Evolutionary conservation across 1,140 invertebrate genomes (phyloP).

Genomic region (Homarus americanus): DNA sequence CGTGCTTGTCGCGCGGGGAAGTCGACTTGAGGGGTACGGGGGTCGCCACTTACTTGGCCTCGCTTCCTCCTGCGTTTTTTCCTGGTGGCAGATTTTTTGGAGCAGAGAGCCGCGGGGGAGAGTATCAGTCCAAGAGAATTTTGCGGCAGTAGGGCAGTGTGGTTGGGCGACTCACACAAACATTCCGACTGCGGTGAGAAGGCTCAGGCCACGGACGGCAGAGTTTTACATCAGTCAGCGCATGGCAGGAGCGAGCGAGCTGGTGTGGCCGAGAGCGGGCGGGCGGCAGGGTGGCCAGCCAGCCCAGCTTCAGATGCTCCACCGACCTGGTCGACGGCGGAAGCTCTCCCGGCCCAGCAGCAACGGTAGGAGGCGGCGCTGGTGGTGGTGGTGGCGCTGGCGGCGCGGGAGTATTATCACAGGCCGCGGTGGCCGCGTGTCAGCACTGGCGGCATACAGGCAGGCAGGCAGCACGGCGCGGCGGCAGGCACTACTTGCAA

Average conservation of each 20-base stretch:
- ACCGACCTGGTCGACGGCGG: constrained; percentile 48
- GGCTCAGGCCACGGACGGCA: constrained; percentile 64
- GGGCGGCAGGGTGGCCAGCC: constrained; percentile 7
- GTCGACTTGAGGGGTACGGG: constrained; percentile 67
- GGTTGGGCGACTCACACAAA: constrained; percentile 71
- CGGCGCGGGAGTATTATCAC: constrained; percentile 55
- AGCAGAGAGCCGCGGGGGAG: constrained; percentile 16
- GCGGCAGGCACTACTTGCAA: constrained; percentile 69
- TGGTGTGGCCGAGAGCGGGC: neutral
- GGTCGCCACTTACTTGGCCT: constrained; percentile 67
- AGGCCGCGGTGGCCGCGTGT: constrained; percentile 46
- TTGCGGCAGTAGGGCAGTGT: constrained; percentile 71
- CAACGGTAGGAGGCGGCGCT: constrained; percentile 4
- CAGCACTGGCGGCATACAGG: constrained; percentile 62
- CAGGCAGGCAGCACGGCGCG: constrained; percentile 46
- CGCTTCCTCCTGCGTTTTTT: constrained; percentile 42
- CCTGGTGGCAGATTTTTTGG: constrained; percentile 42
- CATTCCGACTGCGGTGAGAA: constrained; percentile 71
- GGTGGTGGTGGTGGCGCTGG: neutral
- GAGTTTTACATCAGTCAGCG: constrained; percentile 72
- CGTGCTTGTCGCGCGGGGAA: constrained; percentile 68
- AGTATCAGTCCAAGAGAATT: constrained; percentile 69
- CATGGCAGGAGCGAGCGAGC: constrained; percentile 63
- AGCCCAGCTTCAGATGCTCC: constrained; percentile 40
- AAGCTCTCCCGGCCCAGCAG: neutral